Conservation (phyloP, 2,888 invertebrate genomes). For the Chelonus formosanus region DNA sequence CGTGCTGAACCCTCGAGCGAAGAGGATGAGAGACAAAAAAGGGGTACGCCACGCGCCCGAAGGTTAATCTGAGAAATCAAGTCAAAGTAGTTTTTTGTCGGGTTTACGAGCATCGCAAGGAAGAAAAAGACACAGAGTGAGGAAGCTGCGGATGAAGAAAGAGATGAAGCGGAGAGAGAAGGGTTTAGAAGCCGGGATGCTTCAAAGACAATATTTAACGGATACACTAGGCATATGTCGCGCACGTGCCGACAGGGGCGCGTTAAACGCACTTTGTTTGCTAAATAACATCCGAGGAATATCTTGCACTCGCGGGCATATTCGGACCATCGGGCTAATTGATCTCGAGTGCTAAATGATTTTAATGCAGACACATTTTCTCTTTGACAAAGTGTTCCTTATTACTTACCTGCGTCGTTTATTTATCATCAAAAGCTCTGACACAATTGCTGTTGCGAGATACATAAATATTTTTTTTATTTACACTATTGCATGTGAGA, state of each 20-base stretch:
- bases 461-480: too few relatives aligned
- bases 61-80: constrained; percentile 62
- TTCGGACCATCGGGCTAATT: constrained; percentile 13
- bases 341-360: constrained; percentile 9
- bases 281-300: constrained; percentile 58
- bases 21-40: constrained; percentile 41
- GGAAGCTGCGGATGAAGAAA: constrained; percentile 30
- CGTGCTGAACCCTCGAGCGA: constrained; percentile 54
- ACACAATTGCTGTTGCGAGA: too few relatives aligned
- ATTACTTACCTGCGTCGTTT: background rate
- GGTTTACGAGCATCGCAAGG: constrained; percentile 17
- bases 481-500: background rate
- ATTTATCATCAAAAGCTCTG: constrained; percentile 16
- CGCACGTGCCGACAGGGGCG: constrained; percentile 61
- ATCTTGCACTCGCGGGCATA: constrained; percentile 23
- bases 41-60: constrained; percentile 58
- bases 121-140: constrained; percentile 20
- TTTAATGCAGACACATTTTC: background rate
- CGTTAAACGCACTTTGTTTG: constrained; percentile 63
- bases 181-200: constrained; percentile 54
- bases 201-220: constrained; percentile 64
- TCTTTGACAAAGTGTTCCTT: background rate
- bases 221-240: constrained; percentile 59
- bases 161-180: constrained; percentile 43
- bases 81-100: constrained; percentile 59